Evolutionary conservation across 2,888 invertebrate genomes (phyloP).

Genomic region (Dendrolimus houi): DNA sequence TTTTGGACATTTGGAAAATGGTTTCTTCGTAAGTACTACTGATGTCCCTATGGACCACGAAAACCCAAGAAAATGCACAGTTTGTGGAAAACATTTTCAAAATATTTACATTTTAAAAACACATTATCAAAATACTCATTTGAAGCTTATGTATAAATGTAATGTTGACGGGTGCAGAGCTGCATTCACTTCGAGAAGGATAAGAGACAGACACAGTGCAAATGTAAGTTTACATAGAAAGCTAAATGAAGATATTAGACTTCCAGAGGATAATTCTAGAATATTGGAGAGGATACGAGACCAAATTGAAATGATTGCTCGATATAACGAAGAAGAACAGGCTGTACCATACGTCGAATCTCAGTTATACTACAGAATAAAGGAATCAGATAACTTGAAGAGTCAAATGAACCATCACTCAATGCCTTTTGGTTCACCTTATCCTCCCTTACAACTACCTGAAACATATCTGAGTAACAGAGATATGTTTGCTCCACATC

Average conservation of each 20-base stretch:
- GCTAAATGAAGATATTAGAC: constrained; percentile 78
- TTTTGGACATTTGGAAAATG: constrained; percentile 84
- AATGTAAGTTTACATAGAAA: constrained; percentile 95
- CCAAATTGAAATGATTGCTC: constrained; percentile 87
- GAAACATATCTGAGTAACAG: constrained; percentile 57
- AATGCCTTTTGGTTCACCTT: constrained; percentile 45
- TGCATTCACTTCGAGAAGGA: constrained; percentile 94
- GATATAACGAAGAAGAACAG: constrained; percentile 84
- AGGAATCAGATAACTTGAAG: constrained; percentile 53
- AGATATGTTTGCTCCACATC: constrained; percentile 61
- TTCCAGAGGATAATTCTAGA: constrained; percentile 61
- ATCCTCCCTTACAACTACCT: constrained; percentile 51
- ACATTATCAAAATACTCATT: constrained; percentile 96
- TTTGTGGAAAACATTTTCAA: constrained; percentile 95
- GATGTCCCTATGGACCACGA: constrained; percentile 95
- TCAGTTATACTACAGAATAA: constrained; percentile 53
- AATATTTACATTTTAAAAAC: constrained; percentile 95
- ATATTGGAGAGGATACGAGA: constrained; percentile 77
- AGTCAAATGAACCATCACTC: constrained; percentile 30
- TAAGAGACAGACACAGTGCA: constrained; percentile 93
- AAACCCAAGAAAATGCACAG: constrained; percentile 92
- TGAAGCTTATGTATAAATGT: constrained; percentile 97
- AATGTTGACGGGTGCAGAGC: constrained; percentile 96
- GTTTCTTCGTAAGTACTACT: constrained; percentile 81
- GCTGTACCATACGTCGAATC: constrained; percentile 77